Conservation (phyloP, 2,113 vertebrate species). For the Osmerus eperlanus region DNA sequence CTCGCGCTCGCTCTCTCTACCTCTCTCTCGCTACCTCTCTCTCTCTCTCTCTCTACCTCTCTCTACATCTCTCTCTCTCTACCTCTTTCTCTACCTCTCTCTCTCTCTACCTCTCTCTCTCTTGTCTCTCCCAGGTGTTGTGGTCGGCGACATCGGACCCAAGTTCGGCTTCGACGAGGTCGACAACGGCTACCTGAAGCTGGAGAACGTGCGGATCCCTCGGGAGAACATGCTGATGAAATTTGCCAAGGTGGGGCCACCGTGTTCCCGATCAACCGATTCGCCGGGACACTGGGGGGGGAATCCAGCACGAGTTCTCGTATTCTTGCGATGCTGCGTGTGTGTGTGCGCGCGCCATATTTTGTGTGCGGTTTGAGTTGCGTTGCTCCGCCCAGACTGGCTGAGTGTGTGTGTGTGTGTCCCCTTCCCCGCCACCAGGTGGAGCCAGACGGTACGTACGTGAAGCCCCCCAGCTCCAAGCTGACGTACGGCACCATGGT, state of each 20-base stretch:
- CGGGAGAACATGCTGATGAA: constrained; percentile 99
- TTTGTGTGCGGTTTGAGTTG: background rate
- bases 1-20: no score
- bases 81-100: no score
- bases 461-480: constrained; percentile 90
- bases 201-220: constrained; percentile 92
- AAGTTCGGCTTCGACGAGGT: constrained; percentile 96
- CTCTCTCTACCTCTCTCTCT: constrained; percentile 1
- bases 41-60: background rate
- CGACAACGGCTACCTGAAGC: constrained; percentile 94
- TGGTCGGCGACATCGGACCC: constrained; percentile 94
- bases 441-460: constrained; percentile 88
- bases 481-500: constrained; percentile 98
- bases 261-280: accelerated
- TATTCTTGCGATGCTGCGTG: background rate
- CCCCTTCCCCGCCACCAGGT: constrained; percentile 71
- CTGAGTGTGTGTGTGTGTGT: background rate
- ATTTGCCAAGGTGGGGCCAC: constrained; percentile 82
- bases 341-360: background rate
- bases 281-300: background rate
- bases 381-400: background rate
- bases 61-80: background rate
- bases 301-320: background rate
- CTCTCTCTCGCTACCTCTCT: no score
- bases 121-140: constrained; percentile 77